Percentiles rank a stretch among this genome's conserved stretches.
Conservation (phyloP, 2,797 vertebrate genomes). For the Phataginus tetradactyla region DNA sequence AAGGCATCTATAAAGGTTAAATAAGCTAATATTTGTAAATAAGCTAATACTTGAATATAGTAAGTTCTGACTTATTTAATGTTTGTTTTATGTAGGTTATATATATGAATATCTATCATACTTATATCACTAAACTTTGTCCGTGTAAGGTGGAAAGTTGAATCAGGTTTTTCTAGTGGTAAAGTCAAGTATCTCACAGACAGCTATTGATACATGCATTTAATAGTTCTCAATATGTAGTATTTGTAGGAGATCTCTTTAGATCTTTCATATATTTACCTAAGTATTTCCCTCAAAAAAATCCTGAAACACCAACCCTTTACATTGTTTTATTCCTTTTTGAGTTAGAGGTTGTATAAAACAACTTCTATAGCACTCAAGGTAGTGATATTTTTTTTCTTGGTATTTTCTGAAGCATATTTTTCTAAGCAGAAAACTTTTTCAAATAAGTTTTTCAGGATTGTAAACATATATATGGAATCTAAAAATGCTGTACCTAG, state of each 20-base stretch:
- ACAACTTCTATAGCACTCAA: not conserved
- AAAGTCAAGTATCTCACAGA: not conserved
- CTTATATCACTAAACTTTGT: not conserved
- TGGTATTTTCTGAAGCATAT: not conserved
- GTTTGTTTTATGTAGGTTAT: not conserved
- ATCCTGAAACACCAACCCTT: not conserved
- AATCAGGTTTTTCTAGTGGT: not conserved
- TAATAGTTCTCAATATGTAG: not conserved
- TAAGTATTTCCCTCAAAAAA: not conserved
- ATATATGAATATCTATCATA: not conserved
- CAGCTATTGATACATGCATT: not conserved
- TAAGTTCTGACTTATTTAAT: not conserved
- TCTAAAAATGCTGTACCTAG: not conserved
- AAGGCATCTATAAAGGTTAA: not conserved
- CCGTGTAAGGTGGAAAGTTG: not conserved
- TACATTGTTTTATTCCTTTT: not conserved
- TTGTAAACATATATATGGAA: not conserved
- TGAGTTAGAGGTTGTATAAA: not conserved
- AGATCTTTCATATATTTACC: not conserved
- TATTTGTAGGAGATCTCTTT: not conserved
- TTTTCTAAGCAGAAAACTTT: conserved; percentile 15
- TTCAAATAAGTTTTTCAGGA: not conserved
- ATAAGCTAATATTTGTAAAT: not conserved
- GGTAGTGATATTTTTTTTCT: not conserved
- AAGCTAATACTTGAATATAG: not conserved